Conservation (phyloP, 1,140 invertebrate species). For the Bombus pascuorum region DNA sequence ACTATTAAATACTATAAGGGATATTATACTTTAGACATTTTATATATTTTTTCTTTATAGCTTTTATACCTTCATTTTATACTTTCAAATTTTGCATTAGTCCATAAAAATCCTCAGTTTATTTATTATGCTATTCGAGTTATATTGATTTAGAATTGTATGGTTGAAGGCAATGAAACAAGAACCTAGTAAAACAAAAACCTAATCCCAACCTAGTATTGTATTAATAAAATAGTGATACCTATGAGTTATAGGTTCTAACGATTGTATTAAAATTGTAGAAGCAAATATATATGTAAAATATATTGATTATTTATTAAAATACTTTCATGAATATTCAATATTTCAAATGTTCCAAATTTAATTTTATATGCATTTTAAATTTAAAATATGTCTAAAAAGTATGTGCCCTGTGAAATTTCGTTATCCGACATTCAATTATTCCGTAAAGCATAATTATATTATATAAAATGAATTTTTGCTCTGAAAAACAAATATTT, state of each 20-base stretch:
- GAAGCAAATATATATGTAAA: too few species aligned
- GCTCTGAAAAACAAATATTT: not conserved
- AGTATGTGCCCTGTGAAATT: not conserved
- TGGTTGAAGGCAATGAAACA: not conserved
- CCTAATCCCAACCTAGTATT: too few species aligned
- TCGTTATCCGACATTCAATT: not conserved
- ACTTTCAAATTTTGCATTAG: too few species aligned
- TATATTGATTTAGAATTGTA: not conserved
- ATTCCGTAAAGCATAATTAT: not conserved
- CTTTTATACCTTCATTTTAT: too few species aligned
- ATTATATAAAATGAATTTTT: not conserved
- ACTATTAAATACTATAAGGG: too few species aligned
- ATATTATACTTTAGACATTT: too few species aligned
- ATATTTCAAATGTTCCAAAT: too few species aligned
- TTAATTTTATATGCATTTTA: not conserved
- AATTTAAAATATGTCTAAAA: not conserved
- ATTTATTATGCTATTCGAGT: not conserved
- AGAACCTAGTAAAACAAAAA: too few species aligned
- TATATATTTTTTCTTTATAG: too few species aligned
- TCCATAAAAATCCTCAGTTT: too few species aligned
- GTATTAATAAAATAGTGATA: not conserved
- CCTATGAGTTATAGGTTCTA: too few species aligned
- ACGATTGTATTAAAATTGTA: not conserved
- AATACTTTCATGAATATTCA: not conserved
- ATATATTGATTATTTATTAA: not conserved